Conservation (phyloP, 1,140 invertebrate genomes). For the Trissolcus basalis region DNA sequence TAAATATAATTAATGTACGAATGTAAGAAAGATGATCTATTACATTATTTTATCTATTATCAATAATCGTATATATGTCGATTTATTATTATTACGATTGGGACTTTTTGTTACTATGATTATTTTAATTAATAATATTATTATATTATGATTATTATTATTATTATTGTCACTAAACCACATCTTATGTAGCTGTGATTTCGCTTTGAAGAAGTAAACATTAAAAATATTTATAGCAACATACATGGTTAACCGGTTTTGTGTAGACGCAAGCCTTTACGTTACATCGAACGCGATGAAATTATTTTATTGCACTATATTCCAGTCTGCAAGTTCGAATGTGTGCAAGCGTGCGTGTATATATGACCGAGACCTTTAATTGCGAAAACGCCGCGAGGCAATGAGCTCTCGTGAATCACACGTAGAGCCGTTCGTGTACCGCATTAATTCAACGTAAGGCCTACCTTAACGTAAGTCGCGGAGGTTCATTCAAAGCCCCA, state of each 20-base stretch:
- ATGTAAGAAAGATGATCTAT: conserved; percentile 71
- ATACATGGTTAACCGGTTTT: conserved; percentile 59
- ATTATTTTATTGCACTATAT: conserved; percentile 60
- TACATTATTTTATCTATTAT: conserved; percentile 75
- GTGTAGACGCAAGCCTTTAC: conserved; percentile 50
- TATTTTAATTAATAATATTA: conserved; percentile 63
- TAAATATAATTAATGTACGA: conserved; percentile 70
- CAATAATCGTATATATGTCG: conserved; percentile 62
- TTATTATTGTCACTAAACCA: conserved; percentile 71
- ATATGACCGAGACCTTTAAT: conserved; percentile 62
- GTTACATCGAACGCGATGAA: conserved; percentile 57
- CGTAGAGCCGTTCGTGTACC: conserved; percentile 55
- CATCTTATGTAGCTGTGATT: conserved; percentile 77
- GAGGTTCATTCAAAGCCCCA: conserved; percentile 56
- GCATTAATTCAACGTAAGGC: conserved; percentile 60
- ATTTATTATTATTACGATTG: conserved; percentile 65
- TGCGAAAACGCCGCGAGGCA: conserved; percentile 57
- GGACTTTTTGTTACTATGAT: conserved; percentile 54
- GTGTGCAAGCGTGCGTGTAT: conserved; percentile 43
- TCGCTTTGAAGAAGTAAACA: conserved; percentile 77
- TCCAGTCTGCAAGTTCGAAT: conserved; percentile 34
- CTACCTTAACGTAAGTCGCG: conserved; percentile 53
- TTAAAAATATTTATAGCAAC: conserved; percentile 77
- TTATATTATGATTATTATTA: conserved; percentile 58
- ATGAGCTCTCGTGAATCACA: conserved; percentile 58